Evolutionary conservation across 2,113 vertebrate genomes (phyloP).

Genomic region (Pangasianodon gigas): DNA sequence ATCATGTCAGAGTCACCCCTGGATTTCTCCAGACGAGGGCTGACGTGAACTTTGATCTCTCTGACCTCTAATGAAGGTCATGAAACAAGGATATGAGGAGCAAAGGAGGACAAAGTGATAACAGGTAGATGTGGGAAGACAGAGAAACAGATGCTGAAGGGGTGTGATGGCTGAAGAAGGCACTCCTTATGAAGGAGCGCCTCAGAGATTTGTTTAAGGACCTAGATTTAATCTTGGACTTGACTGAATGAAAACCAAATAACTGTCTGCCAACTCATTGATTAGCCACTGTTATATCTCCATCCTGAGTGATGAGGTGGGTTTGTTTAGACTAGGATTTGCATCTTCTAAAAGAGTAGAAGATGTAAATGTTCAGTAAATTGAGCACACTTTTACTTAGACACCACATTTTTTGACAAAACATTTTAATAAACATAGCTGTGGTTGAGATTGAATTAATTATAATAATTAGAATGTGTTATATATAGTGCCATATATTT

Average conservation of each 20-base stretch:
- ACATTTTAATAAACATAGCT: not conserved
- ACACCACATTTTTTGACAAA: not conserved
- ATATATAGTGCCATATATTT: not conserved
- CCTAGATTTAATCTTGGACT: not conserved
- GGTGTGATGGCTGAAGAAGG: not conserved
- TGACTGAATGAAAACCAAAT: not conserved
- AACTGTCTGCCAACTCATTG: not conserved
- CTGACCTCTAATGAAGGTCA: slow-evolving; percentile 65
- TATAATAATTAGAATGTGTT: no score
- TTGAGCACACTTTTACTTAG: not conserved
- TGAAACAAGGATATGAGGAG: slow-evolving; percentile 39
- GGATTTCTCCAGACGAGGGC: slow-evolving; percentile 66
- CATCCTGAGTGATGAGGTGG: not conserved
- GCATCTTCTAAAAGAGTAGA: not conserved
- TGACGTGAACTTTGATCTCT: slow-evolving; percentile 68
- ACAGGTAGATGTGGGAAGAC: slow-evolving; percentile 42
- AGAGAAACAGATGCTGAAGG: slow-evolving; percentile 18
- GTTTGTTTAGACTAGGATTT: not conserved
- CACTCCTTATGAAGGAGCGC: not conserved
- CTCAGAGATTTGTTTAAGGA: not conserved
- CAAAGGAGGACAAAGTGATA: slow-evolving; percentile 40
- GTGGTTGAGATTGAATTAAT: not conserved
- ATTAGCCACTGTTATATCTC: not conserved
- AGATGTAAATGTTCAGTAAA: not conserved
- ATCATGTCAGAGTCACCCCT: slow-evolving; percentile 79